Percentiles rank a stretch among this genome's conserved stretches.
Conservation (phyloP, 2,888 invertebrate species). For the Rhaphigaster nebulosa region DNA sequence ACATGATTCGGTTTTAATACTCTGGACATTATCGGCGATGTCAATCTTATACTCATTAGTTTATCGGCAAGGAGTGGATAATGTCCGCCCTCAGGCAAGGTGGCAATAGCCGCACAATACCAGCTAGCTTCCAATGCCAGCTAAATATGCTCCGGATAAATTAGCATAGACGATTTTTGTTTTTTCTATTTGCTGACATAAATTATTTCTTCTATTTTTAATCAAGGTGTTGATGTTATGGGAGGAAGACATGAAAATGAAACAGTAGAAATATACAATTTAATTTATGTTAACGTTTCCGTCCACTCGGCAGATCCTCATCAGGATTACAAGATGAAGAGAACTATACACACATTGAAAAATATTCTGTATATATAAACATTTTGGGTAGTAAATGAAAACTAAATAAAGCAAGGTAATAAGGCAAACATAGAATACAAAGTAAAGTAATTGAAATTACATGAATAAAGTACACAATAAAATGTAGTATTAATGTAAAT, state of each 20-base stretch:
- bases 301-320: not conserved
- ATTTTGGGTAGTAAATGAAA: too few species aligned
- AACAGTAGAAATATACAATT: not conserved
- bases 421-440: too few species aligned
- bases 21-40: not conserved
- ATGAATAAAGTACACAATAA: too few species aligned
- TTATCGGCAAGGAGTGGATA: constrained; percentile 4
- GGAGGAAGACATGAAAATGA: not conserved
- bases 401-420: too few species aligned
- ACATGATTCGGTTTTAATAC: constrained; percentile 46
- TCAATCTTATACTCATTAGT: constrained; percentile 32
- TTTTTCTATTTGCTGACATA: not conserved
- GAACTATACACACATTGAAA: too few species aligned
- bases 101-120: not conserved
- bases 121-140: not conserved
- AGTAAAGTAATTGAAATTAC: too few species aligned
- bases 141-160: not conserved
- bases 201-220: not conserved
- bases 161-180: not conserved
- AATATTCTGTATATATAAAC: too few species aligned
- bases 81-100: not conserved
- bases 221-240: not conserved
- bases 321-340: too few species aligned
- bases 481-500: too few species aligned
- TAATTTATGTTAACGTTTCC: not conserved